Base-by-base conservation (phyloP, 2,888 invertebrate genomes). In the Alcis repandata region DNA sequence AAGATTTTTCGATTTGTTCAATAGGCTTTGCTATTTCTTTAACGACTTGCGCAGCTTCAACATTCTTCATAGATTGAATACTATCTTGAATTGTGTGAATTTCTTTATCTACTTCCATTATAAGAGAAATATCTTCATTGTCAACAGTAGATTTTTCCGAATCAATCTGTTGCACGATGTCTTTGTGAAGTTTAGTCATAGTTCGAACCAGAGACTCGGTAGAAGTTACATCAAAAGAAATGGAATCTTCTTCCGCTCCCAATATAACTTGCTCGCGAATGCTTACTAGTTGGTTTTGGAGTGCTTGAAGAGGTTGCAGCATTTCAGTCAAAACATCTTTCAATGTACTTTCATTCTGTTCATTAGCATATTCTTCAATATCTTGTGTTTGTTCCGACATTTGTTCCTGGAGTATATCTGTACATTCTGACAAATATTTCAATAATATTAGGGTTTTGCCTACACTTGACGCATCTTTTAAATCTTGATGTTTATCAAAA, bases 361-460 rank as follows among this genome's bases (percentile, higher is more conserved):
- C 54, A 1, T 9, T 73, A 4, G 75, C 73, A 15, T 33, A 82
- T 80, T 65, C 83, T 63, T 63, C 43, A 62, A 43, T 71, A 19
- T 72, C 13, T 17, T 51, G 15, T 20, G 15, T 22, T 59, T 68
- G 74, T 71, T 17, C 68, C 20, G 76, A 59, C 52, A 80, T 52
- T 22, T 71, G 74, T 63, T 82, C 76, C 73, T 83, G 81, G 45
- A 92, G 63, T 19, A 89, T 76, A 61, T 83, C 79, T 6, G 79
- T 80, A 73, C 90, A 91, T 69, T 91, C 89, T 53, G 88, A 82
- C 27, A 92, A 70, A 75, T 87, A 90, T 79, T 91, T 89, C 0
- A 90, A 63, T 57, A 90, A 60, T 36, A 92, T 87, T 17, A 92
- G 76, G 1, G 74, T 79, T 73, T 88, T 89, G 2, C 88, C 87